phyloP scores from a whole-genome alignment of 2,797 vertebrate species.

The Onychomys torridus region DNA sequence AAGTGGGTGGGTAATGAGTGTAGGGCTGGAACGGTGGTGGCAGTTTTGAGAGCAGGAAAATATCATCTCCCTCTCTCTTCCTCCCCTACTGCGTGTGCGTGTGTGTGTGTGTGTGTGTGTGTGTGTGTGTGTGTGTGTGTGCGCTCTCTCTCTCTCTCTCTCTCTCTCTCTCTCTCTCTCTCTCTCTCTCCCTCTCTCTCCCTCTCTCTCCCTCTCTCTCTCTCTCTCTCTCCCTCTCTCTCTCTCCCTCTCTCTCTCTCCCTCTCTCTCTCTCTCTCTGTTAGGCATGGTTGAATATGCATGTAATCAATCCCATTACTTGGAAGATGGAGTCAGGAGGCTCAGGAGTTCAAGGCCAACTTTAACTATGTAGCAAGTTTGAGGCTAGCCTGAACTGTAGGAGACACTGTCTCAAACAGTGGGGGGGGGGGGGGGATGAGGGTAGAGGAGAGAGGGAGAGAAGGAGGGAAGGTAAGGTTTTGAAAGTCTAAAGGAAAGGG shows the following conservation, averaged over 20 bases:
- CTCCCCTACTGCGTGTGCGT: not conserved
- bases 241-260: no score
- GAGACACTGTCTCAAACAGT: not conserved
- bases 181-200: no score
- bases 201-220: no score
- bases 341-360: not conserved
- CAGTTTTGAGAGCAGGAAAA: not conserved
- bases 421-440: no score
- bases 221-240: no score
- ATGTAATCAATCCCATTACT: not conserved
- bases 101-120: not conserved
- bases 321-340: not conserved
- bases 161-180: no score
- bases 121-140: no score
- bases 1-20: no score
- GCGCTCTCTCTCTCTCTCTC: no score
- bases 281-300: no score
- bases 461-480: not conserved
- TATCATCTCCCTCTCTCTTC: no score
- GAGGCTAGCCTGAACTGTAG: not conserved
- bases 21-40: fast-evolving
- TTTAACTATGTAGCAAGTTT: not conserved
- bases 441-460: not conserved
- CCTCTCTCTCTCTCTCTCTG: no score
- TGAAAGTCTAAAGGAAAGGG: not conserved